Conservation (phyloP, 2,113 vertebrate genomes). For the Agapornis roseicollis region DNA sequence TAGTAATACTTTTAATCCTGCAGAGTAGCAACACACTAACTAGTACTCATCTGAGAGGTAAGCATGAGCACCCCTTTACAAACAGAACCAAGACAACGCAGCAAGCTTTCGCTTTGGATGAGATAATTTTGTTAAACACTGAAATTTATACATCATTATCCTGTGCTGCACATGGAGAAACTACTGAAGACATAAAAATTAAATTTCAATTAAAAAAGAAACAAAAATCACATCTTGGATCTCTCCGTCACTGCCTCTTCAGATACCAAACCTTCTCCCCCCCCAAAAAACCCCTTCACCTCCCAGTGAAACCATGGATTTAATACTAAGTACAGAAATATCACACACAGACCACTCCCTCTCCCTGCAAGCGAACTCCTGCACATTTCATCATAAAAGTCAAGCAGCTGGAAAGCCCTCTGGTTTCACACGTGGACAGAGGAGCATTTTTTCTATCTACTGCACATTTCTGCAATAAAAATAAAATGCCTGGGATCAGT, state of each 20-base stretch:
- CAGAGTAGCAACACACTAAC: neutral
- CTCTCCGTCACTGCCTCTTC: neutral
- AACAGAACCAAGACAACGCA: neutral
- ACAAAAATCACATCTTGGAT: neutral
- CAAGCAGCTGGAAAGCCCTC: neutral
- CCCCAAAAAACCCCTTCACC: neutral
- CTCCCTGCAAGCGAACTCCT: neutral
- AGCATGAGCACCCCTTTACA: neutral
- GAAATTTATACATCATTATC: neutral
- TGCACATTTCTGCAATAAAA: neutral
- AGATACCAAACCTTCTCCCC: neutral
- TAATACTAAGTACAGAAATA: neutral
- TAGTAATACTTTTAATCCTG: neutral
- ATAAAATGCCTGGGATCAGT: neutral
- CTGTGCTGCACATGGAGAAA: neutral
- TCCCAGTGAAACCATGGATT: neutral
- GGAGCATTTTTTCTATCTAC: neutral
- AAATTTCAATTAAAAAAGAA: neutral
- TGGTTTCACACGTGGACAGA: neutral
- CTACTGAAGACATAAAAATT: neutral
- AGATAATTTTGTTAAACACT: neutral
- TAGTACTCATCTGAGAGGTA: neutral
- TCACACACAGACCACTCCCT: neutral
- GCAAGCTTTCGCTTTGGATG: neutral
- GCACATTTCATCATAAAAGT: neutral